A percentile compares a stretch with the other conserved stretches of the same genome.
phyloP scores from a whole-genome alignment of 1,140 invertebrate genomes.

The Drosophila parabipectinata region DNA sequence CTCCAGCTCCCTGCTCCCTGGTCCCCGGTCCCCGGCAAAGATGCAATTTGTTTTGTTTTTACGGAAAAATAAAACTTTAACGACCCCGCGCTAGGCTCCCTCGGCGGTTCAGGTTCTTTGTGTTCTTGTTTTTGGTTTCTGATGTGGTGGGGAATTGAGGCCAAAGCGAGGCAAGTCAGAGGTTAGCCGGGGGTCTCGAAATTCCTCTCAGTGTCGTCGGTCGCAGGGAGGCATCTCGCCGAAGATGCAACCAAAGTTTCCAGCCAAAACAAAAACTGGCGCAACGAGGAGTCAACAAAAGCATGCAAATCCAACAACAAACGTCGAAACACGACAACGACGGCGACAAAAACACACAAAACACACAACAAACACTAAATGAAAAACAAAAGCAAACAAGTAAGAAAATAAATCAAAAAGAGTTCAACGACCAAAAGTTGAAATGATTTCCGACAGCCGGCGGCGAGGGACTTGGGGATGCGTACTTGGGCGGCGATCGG shows the following conservation, averaged over 20 bases:
- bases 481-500: neutral
- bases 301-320: conserved; percentile 34
- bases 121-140: too few relatives aligned
- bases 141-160: too few relatives aligned
- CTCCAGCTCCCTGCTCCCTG: neutral
- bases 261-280: conserved; percentile 27
- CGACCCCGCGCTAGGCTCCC: conserved; percentile 5
- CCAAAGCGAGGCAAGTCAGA: too few relatives aligned
- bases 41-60: conserved; percentile 38
- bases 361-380: conserved; percentile 14
- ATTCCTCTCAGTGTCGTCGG: neutral
- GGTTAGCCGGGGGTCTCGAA: neutral
- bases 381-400: conserved; percentile 37
- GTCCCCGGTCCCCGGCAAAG: neutral
- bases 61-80: conserved; percentile 44
- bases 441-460: conserved; percentile 2
- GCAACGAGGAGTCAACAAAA: conserved; percentile 22
- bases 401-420: conserved; percentile 72
- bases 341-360: conserved; percentile 33
- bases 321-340: conserved; percentile 48
- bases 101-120: neutral
- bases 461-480: neutral
- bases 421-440: conserved; percentile 79
- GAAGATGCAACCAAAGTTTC: conserved; percentile 28
- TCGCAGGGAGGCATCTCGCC: conserved; percentile 5